Conservation (phyloP, 1,140 invertebrate species). For the Cataglyphis hispanica region DNA sequence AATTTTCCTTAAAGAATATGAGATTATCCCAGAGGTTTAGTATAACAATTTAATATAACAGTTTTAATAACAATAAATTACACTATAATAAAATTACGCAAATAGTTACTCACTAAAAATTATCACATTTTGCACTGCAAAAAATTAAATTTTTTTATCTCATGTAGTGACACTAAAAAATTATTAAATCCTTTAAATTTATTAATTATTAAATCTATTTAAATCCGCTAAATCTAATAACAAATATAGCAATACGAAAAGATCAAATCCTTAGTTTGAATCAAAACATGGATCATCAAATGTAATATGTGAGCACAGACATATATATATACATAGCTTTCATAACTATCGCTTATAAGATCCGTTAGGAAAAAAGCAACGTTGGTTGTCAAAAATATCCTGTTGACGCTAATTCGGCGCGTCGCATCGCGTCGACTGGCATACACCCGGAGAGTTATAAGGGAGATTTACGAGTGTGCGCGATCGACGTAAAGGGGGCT, state of each 20-base stretch:
- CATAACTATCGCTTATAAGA: neutral
- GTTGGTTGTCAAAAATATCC: slow-evolving; percentile 64
- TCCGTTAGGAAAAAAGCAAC: slow-evolving; percentile 34
- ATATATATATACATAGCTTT: neutral
- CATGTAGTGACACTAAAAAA: neutral
- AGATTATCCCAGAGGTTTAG: too few species aligned
- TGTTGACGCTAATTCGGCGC: slow-evolving; percentile 66
- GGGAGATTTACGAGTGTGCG: slow-evolving; percentile 73
- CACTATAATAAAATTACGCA: neutral
- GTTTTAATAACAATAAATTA: too few species aligned
- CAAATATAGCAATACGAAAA: neutral
- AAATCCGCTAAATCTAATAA: neutral
- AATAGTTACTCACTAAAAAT: neutral
- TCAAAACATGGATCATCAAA: neutral
- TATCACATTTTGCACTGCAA: neutral
- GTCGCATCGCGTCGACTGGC: slow-evolving; percentile 53
- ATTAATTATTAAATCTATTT: neutral
- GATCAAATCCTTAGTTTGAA: neutral
- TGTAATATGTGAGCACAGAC: neutral
- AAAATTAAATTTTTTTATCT: neutral
- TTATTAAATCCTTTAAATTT: neutral
- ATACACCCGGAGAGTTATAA: slow-evolving; percentile 60
- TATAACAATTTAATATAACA: too few species aligned
- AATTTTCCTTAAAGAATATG: too few species aligned
- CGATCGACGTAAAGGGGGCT: slow-evolving; percentile 69